These are phyloP conservation scores for Rhizomys pruinosus DNA, from an alignment of 2,113 vertebrate genomes.

Conservation along the genomic window DNA sequence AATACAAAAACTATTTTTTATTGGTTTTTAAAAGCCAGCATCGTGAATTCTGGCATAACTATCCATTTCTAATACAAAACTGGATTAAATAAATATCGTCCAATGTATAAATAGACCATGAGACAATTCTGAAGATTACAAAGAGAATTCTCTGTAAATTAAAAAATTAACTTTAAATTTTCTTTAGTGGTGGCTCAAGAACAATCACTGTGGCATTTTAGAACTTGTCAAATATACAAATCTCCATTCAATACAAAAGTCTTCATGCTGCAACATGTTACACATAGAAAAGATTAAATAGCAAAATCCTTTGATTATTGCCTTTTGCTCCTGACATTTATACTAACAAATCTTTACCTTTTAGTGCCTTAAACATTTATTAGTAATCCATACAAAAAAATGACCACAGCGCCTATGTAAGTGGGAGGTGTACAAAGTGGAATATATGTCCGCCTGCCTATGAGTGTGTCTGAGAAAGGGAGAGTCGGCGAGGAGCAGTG, in stretches of 20 bases:
- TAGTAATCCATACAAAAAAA: not conserved
- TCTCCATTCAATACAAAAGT: conserved; percentile 40
- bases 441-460: rapidly evolving
- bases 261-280: conserved; percentile 33
- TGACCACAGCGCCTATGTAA: rapidly evolving
- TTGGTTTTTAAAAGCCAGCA: conserved; percentile 70
- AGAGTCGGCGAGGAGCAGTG: rapidly evolving
- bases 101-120: conserved; percentile 66
- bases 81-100: conserved; percentile 68
- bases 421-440: not conserved
- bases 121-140: conserved; percentile 66
- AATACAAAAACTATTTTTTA: conserved; percentile 67
- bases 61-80: conserved; percentile 68
- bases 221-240: conserved; percentile 51
- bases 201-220: conserved; percentile 15
- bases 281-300: conserved; percentile 20
- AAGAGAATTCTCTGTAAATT: conserved; percentile 55
- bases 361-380: not conserved
- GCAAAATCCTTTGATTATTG: not conserved
- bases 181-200: conserved; percentile 50
- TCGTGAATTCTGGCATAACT: conserved; percentile 53
- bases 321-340: not conserved
- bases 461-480: rapidly evolving
- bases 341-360: not conserved
- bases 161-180: conserved; percentile 58